Evolutionary conservation across 2,888 invertebrate genomes (phyloP).

Genomic region (Didymodactylos carnosus): DNA sequence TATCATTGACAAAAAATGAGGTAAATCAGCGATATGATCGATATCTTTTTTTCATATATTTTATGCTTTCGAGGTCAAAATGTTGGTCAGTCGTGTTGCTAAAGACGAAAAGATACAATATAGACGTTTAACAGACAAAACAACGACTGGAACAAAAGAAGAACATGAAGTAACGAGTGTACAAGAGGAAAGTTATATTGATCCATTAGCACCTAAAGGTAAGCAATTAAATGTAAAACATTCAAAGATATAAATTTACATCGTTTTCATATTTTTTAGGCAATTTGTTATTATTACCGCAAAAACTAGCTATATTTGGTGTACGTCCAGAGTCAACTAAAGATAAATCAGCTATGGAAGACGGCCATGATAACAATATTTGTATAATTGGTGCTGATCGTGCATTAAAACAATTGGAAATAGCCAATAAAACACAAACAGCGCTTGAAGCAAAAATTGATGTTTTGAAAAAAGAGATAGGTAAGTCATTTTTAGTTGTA

Average conservation of each 20-base stretch:
- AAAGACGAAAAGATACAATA: neutral
- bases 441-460: neutral
- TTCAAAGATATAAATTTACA: no score
- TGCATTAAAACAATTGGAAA: neutral
- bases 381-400: no score
- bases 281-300: neutral
- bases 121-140: neutral
- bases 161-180: neutral
- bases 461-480: neutral
- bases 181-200: neutral
- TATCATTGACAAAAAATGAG: conserved; percentile 2
- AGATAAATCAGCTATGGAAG: neutral
- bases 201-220: neutral
- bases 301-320: neutral
- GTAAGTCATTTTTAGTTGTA: neutral
- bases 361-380: neutral
- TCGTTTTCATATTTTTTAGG: neutral
- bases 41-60: no score
- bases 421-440: neutral
- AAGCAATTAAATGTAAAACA: neutral
- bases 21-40: no score
- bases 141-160: neutral
- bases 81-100: neutral
- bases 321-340: neutral
- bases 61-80: neutral